Evolutionary conservation across 2,113 vertebrate species (phyloP), one percentile per base, ranked within the genome.

Genomic region (Mixornis gularis): DNA sequence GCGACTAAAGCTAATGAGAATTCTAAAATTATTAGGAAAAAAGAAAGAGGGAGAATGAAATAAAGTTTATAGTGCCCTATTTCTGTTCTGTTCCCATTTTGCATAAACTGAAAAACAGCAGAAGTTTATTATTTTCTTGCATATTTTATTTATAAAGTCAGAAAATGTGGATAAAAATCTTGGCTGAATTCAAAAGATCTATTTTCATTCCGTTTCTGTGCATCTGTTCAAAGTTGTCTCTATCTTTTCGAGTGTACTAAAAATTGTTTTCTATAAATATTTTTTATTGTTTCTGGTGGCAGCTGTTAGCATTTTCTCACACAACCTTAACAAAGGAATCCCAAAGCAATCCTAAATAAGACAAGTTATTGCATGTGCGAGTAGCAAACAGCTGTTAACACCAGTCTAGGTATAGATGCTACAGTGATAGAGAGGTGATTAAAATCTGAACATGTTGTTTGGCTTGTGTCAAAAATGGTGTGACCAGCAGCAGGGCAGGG

Each of bases 251-350:
- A 92, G 71, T 6, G 5, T 18, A 24, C 79, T 82, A 73, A 90
- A 85, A 83, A 69, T 64, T 73, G 43, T 74, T 95, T 92, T 66
- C 76, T 66, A 52, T 65, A 83, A 90, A 90, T 80, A 86, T 26
- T 77, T 93, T 79, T 56, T 46, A 76, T 62, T 41, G 14, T 49
- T 83, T 93, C 46, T 90, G 20, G 24, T 48, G 63, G 65, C 82
- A 94, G 63, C 38, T 82, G 38, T 85, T 55, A 79, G 59, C 49
- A 34, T 82, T 90, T 87, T 82, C 63, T 85, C 43, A 38, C 65
- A 27, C 2, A 11, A 43, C 44, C 44, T 87, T 76, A 79, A 64
- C 73, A 72, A 79, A 85, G 49, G 48, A 76, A 87, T 87, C 82
- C 62, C 74, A 82, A 90, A 93, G 58, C 21, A 63, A 56, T 43